Evolutionary conservation across 2,888 invertebrate genomes (phyloP), one percentile per base, ranked within the genome.

Genomic region (Netelia virgata): DNA sequence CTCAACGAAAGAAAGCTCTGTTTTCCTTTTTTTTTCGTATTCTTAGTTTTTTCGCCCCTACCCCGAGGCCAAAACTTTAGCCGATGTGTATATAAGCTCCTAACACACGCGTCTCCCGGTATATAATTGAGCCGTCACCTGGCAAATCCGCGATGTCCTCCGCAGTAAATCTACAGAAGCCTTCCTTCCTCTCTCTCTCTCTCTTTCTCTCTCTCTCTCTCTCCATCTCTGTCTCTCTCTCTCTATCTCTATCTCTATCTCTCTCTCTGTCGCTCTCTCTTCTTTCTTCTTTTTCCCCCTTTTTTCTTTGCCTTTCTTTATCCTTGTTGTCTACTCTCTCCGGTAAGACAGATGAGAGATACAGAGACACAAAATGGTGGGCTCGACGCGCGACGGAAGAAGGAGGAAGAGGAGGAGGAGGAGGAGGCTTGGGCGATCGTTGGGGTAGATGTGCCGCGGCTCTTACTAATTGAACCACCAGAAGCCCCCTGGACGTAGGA

Each of bases 51-150:
- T 23, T n/a, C n/a, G n/a, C 23, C 23, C 23, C 1, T 23, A 1
- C 11, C 14, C 47, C 10, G 47, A 47, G 47, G 47, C 14, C 11
- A 14, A 47, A 47, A 14, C 1, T 47, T 14, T 47, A 10, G 47
- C 14, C 16, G 3, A 18, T 57, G 9, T 57, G 18, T 57, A 57
- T 57, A 18, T 57, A 16, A 28, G 28, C 28, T 28, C 28, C 3
- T 28, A 28, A 28, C 77, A n/a, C 55, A 20, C 59, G 50, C 23
- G 84, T 63, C 28, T 73, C 16, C 28, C 28, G 28, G 28, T 70
- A 53, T 82, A 72, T 72, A 84, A 82, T 84, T 78, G 84, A 85
- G 83, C 78, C 77, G 84, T 81, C 78, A 78, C 69, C 70, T 72
- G 74, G 59, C 57, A 86, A 86, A 78, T 81, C 86, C 75, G 64